Percentiles rank a stretch among this genome's conserved stretches.
phyloP scores from a whole-genome alignment of 2,888 invertebrate genomes.

The Lissocephala sabroskyi region DNA sequence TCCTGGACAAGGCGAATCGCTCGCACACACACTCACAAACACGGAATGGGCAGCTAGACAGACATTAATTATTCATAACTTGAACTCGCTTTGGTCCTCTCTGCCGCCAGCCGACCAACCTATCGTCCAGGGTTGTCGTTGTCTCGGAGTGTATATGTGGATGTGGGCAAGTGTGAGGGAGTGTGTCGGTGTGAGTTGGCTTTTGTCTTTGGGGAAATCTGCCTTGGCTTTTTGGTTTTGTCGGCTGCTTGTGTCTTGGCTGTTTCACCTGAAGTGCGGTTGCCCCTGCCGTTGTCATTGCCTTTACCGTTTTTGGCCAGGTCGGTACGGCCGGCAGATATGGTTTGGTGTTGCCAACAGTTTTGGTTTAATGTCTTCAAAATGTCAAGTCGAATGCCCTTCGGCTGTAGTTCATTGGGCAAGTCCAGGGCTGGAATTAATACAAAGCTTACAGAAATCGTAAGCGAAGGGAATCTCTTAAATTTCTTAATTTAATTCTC shows the following conservation, averaged over 20 bases:
- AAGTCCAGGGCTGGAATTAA: no score
- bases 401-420: conserved; percentile 12
- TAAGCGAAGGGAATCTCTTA: no score
- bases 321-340: no score
- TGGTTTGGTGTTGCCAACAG: conserved; percentile 30
- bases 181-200: no score
- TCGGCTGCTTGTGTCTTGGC: background rate
- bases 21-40: background rate
- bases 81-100: background rate
- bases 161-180: conserved; percentile 15
- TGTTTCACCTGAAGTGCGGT: conserved; percentile 38
- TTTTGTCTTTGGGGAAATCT: conserved; percentile 52
- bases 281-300: background rate
- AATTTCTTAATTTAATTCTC: no score
- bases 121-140: conserved; percentile 34
- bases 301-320: background rate
- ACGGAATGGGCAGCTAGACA: conserved; percentile 8
- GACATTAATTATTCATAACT: background rate
- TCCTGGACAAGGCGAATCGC: conserved; percentile 11
- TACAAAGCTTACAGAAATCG: background rate
- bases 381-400: conserved; percentile 45
- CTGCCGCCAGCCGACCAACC: no score
- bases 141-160: conserved; percentile 23
- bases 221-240: conserved; percentile 16
- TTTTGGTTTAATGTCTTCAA: conserved; percentile 50